A percentile compares a stretch with the other conserved stretches of the same genome.
Evolutionary conservation across 2,888 invertebrate genomes (phyloP).

Genomic region (Melanostoma mellinum): DNA sequence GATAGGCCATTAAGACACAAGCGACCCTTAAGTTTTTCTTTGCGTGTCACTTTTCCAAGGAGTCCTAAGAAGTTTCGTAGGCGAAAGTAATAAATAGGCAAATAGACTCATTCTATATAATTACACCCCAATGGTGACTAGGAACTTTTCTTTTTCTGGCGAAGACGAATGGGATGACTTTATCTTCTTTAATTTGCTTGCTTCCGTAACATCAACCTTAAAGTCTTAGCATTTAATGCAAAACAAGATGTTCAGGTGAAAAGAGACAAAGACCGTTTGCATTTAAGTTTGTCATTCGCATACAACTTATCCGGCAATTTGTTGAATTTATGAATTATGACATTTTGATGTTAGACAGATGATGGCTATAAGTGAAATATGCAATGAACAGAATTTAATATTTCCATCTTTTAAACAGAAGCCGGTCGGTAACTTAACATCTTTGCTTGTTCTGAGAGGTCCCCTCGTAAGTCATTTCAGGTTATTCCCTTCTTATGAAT

Average conservation of each 20-base stretch:
- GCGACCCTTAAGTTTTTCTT: conserved; percentile 3
- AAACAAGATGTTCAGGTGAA: no score
- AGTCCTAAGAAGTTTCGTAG: conserved; percentile 17
- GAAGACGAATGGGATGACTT: conserved; percentile 20
- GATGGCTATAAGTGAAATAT: conserved; percentile 41
- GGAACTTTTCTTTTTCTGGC: conserved; percentile 8
- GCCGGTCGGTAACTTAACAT: no score
- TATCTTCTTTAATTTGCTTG: conserved; percentile 21
- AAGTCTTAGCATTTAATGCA: no score
- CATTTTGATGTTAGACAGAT: conserved; percentile 34
- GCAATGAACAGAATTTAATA: conserved; percentile 56
- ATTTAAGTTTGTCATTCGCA: conserved; percentile 16
- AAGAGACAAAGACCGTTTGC: no score
- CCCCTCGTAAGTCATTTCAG: conserved; percentile 45
- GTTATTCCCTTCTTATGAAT: conserved; percentile 48
- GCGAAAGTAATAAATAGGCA: conserved; percentile 44
- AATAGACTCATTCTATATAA: conserved; percentile 64
- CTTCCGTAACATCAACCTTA: neutral
- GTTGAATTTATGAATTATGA: conserved; percentile 68
- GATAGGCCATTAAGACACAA: conserved; percentile 60
- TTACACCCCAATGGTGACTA: conserved; percentile 53
- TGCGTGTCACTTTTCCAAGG: conserved; percentile 6
- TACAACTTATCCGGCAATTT: conserved; percentile 31
- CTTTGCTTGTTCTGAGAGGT: neutral
- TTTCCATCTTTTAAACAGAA: conserved; percentile 3